These are phyloP conservation scores for Centruroides vittatus DNA, from an alignment of 1,140 invertebrate species.

Conservation along the genomic window DNA sequence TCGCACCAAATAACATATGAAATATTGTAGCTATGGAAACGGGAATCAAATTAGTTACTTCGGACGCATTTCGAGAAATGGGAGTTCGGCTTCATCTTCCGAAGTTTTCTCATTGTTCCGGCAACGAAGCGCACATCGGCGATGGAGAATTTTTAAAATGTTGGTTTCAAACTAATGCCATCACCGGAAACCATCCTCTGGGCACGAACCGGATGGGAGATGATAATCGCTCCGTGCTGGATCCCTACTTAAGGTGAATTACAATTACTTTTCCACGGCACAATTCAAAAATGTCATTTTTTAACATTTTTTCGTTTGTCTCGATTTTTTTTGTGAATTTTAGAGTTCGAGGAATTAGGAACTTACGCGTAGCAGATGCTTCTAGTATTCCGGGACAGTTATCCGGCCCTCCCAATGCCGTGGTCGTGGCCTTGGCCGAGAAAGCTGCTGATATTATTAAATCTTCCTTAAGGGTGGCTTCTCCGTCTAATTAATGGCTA, in stretches of 20 bases:
- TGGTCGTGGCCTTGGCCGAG: constrained; percentile 47
- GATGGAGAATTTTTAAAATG: constrained; percentile 45
- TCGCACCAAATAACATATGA: background rate
- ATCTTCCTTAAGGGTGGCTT: too few relatives aligned
- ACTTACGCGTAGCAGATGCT: constrained; percentile 50
- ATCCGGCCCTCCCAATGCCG: constrained; percentile 50
- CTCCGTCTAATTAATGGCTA: too few relatives aligned
- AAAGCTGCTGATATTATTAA: constrained; percentile 41
- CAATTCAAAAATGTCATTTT: too few relatives aligned
- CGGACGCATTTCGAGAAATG: constrained; percentile 40
- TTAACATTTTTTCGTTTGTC: too few relatives aligned
- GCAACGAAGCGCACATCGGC: constrained; percentile 29
- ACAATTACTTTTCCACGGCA: background rate
- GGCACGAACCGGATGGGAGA: constrained; percentile 34
- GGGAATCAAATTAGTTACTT: constrained; percentile 38
- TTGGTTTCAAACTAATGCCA: constrained; percentile 41
- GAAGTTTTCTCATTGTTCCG: constrained; percentile 39
- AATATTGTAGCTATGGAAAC: constrained; percentile 39
- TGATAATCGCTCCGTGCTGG: constrained; percentile 27
- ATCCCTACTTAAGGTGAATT: constrained; percentile 26
- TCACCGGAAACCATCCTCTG: constrained; percentile 41
- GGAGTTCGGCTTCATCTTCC: constrained; percentile 48
- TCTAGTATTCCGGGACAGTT: constrained; percentile 51
- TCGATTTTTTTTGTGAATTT: constrained; percentile 1
- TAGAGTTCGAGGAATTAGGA: constrained; percentile 44